Evolutionary conservation across 2,113 vertebrate species (phyloP).

Genomic region (Hypanus sabinus): DNA sequence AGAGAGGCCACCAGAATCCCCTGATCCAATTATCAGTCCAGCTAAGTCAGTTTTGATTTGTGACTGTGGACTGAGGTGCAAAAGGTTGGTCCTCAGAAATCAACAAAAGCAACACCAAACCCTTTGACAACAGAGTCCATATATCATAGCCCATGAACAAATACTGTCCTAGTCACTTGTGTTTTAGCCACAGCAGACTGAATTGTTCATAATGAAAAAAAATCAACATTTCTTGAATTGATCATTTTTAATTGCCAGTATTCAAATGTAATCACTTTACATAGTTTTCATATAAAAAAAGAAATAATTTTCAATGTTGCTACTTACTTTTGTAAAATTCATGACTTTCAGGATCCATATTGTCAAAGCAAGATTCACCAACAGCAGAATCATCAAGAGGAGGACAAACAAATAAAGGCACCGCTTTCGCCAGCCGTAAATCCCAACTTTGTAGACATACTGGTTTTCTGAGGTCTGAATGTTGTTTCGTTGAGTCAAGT

Average conservation of each 20-base stretch:
- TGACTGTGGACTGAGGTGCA: background rate
- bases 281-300: background rate
- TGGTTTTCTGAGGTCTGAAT: constrained; percentile 85
- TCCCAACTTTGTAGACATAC: constrained; percentile 96
- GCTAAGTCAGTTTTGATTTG: background rate
- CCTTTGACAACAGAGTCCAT: background rate
- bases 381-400: constrained; percentile 94
- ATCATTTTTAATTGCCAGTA: background rate
- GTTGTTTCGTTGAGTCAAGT: constrained; percentile 76
- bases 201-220: background rate
- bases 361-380: constrained; percentile 97
- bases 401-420: constrained; percentile 98
- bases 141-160: background rate
- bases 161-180: background rate
- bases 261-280: background rate
- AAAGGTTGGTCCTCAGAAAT: background rate
- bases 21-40: background rate
- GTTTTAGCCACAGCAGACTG: background rate
- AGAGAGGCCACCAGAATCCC: background rate
- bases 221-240: background rate
- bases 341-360: constrained; percentile 99
- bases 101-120: background rate
- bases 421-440: constrained; percentile 98
- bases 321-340: constrained; percentile 99
- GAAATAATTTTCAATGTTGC: background rate